Conservation (phyloP, 2,797 vertebrate species). For the Vireo griseus region DNA sequence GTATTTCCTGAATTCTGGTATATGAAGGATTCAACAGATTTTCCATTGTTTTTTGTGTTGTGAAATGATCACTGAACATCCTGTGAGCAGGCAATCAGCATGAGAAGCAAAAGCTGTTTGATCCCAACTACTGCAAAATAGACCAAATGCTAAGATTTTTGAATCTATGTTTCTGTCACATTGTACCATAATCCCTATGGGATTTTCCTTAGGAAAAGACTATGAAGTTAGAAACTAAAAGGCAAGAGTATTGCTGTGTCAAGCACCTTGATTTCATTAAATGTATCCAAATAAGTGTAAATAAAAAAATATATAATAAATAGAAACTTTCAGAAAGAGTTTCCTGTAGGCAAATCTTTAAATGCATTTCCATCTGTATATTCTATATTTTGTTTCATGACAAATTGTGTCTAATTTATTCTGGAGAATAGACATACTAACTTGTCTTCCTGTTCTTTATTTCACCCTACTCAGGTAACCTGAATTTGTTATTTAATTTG, state of each 20-base stretch:
- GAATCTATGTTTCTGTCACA: background rate
- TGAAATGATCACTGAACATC: background rate
- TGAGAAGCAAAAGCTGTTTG: background rate
- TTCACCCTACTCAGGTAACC: background rate
- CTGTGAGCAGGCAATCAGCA: background rate
- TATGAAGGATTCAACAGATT: background rate
- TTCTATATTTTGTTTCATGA: background rate
- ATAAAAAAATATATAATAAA: background rate
- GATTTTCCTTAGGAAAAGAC: background rate
- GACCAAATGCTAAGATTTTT: background rate
- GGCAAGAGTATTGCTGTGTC: background rate
- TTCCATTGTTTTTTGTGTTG: background rate
- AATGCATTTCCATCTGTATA: background rate
- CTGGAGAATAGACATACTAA: background rate
- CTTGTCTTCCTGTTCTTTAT: background rate
- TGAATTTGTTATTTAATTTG: background rate
- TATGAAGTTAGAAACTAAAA: background rate
- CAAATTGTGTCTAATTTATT: background rate
- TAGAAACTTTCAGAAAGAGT: background rate
- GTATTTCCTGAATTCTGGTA: background rate
- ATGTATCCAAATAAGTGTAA: background rate
- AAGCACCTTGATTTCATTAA: background rate
- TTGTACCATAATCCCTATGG: background rate
- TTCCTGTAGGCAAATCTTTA: background rate
- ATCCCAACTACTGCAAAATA: background rate